These are phyloP conservation scores for Agrotis exclamationis DNA, from an alignment of 2,888 invertebrate species.

Conservation along the genomic window DNA sequence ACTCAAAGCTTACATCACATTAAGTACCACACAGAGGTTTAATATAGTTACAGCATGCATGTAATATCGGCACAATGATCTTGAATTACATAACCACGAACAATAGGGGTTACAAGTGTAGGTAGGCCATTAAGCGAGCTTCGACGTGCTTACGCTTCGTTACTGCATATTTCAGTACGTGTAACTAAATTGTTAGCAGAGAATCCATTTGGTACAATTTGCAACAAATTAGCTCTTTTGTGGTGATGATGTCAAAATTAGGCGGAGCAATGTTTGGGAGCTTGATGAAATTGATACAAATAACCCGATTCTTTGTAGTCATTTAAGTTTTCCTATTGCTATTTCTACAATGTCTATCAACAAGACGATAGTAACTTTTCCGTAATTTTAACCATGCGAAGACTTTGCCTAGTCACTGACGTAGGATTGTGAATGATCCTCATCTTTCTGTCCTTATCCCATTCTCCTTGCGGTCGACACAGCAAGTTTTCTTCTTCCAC, in stretches of 20 bases:
- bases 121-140: conserved; percentile 53
- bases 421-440: too few relatives aligned
- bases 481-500: too few relatives aligned
- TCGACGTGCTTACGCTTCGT: conserved; percentile 53
- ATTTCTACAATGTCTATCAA: too few relatives aligned
- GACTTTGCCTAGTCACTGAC: too few relatives aligned
- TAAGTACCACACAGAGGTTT: conserved; percentile 30
- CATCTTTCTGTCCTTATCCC: too few relatives aligned
- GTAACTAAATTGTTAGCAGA: conserved; percentile 30
- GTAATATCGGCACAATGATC: conserved; percentile 66
- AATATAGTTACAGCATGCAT: conserved; percentile 49
- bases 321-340: too few relatives aligned
- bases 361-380: too few relatives aligned
- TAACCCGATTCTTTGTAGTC: too few relatives aligned
- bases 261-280: neutral
- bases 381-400: too few relatives aligned
- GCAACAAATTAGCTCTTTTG: conserved; percentile 2
- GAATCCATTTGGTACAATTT: conserved; percentile 17
- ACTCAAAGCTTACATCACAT: conserved; percentile 37
- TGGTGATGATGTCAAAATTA: neutral
- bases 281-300: neutral
- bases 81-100: conserved; percentile 64
- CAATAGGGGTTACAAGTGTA: conserved; percentile 62
- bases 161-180: conserved; percentile 57
- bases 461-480: too few relatives aligned